Conservation (phyloP, 2,888 invertebrate genomes). For the Scaptomyza cyrtandrae region DNA sequence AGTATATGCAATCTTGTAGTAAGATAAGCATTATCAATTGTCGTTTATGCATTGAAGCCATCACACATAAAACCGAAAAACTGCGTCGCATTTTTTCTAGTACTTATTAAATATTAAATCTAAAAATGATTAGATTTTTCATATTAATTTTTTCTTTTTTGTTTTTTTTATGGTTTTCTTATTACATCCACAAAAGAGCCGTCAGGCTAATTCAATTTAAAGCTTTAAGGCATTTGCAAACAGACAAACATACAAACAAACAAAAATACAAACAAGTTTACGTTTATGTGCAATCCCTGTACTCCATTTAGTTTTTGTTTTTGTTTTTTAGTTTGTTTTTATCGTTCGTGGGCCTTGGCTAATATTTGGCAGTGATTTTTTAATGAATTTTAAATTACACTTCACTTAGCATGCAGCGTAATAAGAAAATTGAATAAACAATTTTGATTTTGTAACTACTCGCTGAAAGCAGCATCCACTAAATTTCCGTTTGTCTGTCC, state of each 20-base stretch:
- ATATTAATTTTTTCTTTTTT: neutral
- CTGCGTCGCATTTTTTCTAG: no score
- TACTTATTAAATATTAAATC: no score
- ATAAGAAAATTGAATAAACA: conserved; percentile 59
- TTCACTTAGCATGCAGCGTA: conserved; percentile 27
- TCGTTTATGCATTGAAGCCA: no score
- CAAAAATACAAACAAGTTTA: neutral
- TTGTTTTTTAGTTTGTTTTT: conserved; percentile 23
- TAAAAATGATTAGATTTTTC: neutral
- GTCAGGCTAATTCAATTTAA: conserved; percentile 42
- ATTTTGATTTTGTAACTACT: conserved; percentile 51
- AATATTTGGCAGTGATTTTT: conserved; percentile 54
- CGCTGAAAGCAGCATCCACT: conserved; percentile 17
- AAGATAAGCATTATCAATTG: no score
- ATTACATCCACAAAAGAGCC: conserved; percentile 11
- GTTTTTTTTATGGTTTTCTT: conserved; percentile 43
- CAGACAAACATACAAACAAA: neutral
- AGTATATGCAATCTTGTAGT: no score
- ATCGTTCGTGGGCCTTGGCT: conserved; percentile 37
- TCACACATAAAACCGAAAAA: no score
- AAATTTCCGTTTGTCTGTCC: conserved; percentile 20
- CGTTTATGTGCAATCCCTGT: conserved; percentile 27
- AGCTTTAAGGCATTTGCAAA: conserved; percentile 3
- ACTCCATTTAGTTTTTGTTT: no score
- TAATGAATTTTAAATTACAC: conserved; percentile 72